These are phyloP conservation scores for Microtus oregoni DNA, from an alignment of 2,113 vertebrate genomes.

Conservation along the genomic window DNA sequence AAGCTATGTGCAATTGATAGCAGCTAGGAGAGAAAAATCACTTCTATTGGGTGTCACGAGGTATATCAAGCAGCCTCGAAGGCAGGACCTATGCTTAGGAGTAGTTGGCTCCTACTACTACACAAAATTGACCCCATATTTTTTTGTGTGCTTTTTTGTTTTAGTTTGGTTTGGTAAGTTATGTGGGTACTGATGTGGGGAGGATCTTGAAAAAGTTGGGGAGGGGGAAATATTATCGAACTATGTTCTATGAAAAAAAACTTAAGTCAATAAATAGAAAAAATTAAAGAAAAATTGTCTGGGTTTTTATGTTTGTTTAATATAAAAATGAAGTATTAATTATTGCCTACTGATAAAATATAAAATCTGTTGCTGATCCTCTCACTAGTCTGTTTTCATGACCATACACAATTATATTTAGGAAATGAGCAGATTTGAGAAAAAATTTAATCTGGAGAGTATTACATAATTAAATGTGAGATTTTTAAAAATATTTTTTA, in stretches of 20 bases:
- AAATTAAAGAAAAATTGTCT: background rate
- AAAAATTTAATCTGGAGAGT: conserved; percentile 1
- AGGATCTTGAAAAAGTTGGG: background rate
- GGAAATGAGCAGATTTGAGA: conserved; percentile 37
- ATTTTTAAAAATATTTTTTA: background rate
- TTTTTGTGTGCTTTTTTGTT: background rate
- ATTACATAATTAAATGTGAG: background rate
- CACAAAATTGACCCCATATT: background rate
- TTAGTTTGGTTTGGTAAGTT: background rate
- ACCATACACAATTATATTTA: conserved; percentile 34
- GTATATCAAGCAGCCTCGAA: background rate
- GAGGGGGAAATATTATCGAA: background rate
- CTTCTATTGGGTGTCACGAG: background rate
- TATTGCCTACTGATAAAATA: conserved; percentile 47
- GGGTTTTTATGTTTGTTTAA: conserved; percentile 25
- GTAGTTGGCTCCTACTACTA: too few relatives aligned
- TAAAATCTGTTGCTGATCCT: conserved; percentile 50
- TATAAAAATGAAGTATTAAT: conserved; percentile 20
- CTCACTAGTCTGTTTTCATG: conserved; percentile 30
- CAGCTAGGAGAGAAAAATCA: background rate
- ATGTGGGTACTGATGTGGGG: background rate
- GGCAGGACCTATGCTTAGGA: background rate
- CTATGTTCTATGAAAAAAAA: background rate
- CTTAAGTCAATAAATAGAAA: background rate
- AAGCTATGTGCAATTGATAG: background rate